Percentiles rank a stretch among this genome's conserved stretches.
phyloP scores from a whole-genome alignment of 2,888 invertebrate species.

The Cheilosia variabilis region DNA sequence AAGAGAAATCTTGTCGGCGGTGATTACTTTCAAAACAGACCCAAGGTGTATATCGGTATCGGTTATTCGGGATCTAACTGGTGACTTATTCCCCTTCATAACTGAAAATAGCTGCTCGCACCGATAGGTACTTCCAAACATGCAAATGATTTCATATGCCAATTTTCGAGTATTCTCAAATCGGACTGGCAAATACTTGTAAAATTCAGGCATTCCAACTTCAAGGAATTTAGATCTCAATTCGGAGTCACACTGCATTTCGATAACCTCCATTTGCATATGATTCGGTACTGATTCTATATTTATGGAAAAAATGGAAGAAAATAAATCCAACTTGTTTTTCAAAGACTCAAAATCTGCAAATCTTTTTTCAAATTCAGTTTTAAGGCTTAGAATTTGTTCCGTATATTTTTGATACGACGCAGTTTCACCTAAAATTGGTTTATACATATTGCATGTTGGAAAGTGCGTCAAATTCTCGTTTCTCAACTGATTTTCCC shows the following conservation, averaged over 20 bases:
- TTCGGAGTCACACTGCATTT: constrained; percentile 48
- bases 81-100: constrained; percentile 34
- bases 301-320: constrained; percentile 18
- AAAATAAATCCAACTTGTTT: constrained; percentile 44
- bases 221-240: constrained; percentile 44
- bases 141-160: constrained; percentile 23
- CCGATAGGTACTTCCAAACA: constrained; percentile 59
- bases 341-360: constrained; percentile 69
- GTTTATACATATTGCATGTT: constrained; percentile 60
- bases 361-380: constrained; percentile 76
- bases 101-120: constrained; percentile 54
- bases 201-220: constrained; percentile 47
- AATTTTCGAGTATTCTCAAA: constrained; percentile 32
- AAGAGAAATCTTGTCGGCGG: constrained; percentile 20
- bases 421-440: constrained; percentile 54
- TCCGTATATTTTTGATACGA: constrained; percentile 54
- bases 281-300: constrained; percentile 42
- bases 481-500: constrained; percentile 65
- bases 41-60: constrained; percentile 22
- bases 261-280: constrained; percentile 31
- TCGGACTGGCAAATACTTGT: constrained; percentile 30
- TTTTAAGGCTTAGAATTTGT: constrained; percentile 53
- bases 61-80: constrained; percentile 24
- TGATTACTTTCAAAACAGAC: constrained; percentile 27
- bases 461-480: constrained; percentile 60